Evolutionary conservation across 1,140 invertebrate genomes (phyloP).

Genomic region (Cyclina sinensis): DNA sequence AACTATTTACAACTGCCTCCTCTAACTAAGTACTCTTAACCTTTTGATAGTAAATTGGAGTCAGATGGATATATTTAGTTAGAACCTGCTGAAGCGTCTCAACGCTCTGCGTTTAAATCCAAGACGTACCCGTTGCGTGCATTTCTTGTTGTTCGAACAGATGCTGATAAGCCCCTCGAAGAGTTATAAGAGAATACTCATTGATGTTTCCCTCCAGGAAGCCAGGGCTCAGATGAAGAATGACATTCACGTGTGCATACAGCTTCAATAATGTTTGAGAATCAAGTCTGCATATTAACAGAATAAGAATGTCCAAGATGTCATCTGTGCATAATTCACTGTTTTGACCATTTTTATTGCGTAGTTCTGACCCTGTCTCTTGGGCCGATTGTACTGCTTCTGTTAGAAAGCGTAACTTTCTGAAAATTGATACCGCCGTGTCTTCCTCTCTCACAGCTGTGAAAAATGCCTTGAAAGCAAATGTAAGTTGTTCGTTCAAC

Average conservation of each 20-base stretch:
- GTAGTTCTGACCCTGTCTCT: not conserved
- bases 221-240: constrained; percentile 25
- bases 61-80: too few species aligned
- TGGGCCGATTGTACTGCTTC: constrained; percentile 34
- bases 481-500: not conserved
- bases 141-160: constrained; percentile 55
- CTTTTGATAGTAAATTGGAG: too few species aligned
- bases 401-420: constrained; percentile 55
- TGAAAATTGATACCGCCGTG: constrained; percentile 29
- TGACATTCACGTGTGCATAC: constrained; percentile 60
- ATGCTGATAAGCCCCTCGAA: constrained; percentile 50
- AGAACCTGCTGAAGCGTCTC: too few species aligned
- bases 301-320: constrained; percentile 51
- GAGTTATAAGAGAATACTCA: constrained; percentile 49
- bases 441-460: constrained; percentile 12
- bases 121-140: too few species aligned
- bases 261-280: not conserved
- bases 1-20: too few species aligned
- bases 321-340: constrained; percentile 36
- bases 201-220: constrained; percentile 54
- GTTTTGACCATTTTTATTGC: not conserved
- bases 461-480: constrained; percentile 13
- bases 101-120: too few species aligned
- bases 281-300: constrained; percentile 51
- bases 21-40: too few species aligned